Conservation (phyloP, 2,888 invertebrate genomes). For the Hemistola chrysoprasaria region DNA sequence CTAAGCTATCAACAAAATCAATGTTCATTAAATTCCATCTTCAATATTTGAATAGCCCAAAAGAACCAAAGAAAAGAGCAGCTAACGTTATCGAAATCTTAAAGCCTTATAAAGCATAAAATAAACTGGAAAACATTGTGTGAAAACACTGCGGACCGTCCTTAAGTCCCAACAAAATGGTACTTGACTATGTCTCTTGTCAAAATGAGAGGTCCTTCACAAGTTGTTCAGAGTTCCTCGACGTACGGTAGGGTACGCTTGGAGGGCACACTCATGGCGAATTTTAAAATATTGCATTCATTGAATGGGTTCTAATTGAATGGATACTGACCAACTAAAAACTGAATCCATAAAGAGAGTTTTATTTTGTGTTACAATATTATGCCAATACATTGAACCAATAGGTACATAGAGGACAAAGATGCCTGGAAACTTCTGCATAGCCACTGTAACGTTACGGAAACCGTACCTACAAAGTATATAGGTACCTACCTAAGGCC, state of each 20-base stretch:
- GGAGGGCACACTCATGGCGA: conserved; percentile 18
- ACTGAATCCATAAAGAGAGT: not conserved
- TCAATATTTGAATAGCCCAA: conserved; percentile 12
- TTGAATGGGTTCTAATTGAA: conserved; percentile 10
- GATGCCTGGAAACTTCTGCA: too few relatives aligned
- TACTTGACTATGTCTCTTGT: conserved; percentile 45
- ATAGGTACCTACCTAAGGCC: too few relatives aligned
- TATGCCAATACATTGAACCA: too few relatives aligned
- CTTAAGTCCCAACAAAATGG: conserved; percentile 45
- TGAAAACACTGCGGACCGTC: conserved; percentile 31
- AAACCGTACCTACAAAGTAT: too few relatives aligned
- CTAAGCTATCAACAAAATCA: too few relatives aligned
- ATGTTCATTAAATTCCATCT: too few relatives aligned
- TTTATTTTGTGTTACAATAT: not conserved
- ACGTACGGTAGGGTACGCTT: conserved; percentile 29
- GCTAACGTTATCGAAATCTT: conserved; percentile 12
- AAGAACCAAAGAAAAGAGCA: conserved; percentile 14
- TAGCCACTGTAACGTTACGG: too few relatives aligned
- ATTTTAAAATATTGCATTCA: conserved; percentile 20
- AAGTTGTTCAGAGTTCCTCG: conserved; percentile 35
- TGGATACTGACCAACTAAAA: conserved; percentile 5
- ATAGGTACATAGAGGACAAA: too few relatives aligned
- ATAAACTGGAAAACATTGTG: conserved; percentile 28
- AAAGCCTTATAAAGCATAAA: conserved; percentile 18
- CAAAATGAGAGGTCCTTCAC: conserved; percentile 35